Conservation (phyloP, 1,140 invertebrate genomes). For the Scaptodrosophila lebanonensis region DNA sequence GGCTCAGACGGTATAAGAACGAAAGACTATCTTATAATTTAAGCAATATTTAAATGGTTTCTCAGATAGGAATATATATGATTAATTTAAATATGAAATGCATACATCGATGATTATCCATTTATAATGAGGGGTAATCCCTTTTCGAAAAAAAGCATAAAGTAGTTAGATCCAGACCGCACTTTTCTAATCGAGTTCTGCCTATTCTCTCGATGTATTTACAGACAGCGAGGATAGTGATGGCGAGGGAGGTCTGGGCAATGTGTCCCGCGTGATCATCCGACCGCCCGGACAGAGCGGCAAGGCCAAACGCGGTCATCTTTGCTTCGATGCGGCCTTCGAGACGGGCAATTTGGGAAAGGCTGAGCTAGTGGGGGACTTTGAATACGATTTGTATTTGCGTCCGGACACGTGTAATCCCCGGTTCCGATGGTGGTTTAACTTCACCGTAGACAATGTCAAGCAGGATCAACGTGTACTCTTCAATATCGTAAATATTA, state of each 20-base stretch:
- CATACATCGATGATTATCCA: too few relatives aligned
- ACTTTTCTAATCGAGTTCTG: too few relatives aligned
- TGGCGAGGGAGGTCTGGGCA: constrained; percentile 95
- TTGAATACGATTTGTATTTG: constrained; percentile 97
- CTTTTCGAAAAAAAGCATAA: too few relatives aligned
- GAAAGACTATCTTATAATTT: too few relatives aligned
- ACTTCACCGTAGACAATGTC: constrained; percentile 98
- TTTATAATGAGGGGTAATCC: too few relatives aligned
- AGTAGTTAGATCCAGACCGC: too few relatives aligned
- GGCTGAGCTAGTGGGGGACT: constrained; percentile 95
- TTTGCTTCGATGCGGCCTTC: constrained; percentile 98
- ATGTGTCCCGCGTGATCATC: constrained; percentile 94
- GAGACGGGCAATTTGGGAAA: constrained; percentile 97
- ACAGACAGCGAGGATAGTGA: constrained; percentile 97
- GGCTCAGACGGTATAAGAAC: constrained; percentile 78
- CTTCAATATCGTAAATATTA: constrained; percentile 98
- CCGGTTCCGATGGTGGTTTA: constrained; percentile 95
- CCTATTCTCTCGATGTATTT: constrained; percentile 20
- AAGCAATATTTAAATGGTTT: too few relatives aligned
- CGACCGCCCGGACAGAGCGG: constrained; percentile 95
- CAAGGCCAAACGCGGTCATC: constrained; percentile 87
- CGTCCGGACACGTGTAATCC: constrained; percentile 97
- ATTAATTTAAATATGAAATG: too few relatives aligned
- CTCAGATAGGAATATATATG: too few relatives aligned
- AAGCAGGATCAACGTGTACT: constrained; percentile 95